Base-by-base conservation (phyloP, 2,888 invertebrate species). In the Drosophila fungiperda region DNA sequence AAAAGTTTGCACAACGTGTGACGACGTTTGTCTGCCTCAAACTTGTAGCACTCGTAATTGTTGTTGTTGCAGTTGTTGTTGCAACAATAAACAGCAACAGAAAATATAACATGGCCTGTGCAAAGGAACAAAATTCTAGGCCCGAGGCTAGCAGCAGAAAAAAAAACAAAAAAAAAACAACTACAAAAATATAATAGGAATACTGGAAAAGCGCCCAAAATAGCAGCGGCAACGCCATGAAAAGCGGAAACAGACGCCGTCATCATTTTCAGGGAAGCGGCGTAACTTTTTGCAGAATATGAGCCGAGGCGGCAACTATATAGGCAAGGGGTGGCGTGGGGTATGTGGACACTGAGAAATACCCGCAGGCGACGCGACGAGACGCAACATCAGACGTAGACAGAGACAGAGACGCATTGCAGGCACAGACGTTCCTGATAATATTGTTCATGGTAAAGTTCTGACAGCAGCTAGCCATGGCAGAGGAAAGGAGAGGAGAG, bases 1-100 rank as follows among this genome's bases (percentile, higher is more conserved):
- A 87, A 86, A 86, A 86, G 86, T 86, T 86, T 86, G 82, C 83
- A 73, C 80, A 87, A 85, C 87, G 86, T 86, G 85, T 74, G 78
- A 66, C 77, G 75, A 83, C 79, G 76, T 81, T 77, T 79, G 82
- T 77, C 77, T 81, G 73, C 55, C 63, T 72, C 77, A 87, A 80
- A 83, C 73, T 78, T 67, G 67, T 64, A 36, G 61, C 54, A 29
- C 63, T 58, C 61, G 72, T 68, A 77, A 72, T 71, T 71, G 78
- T 53, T 64, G 67, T 23, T 62, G 33, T 71, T 71, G 78, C 49
- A 62, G 67, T 23, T 62, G 33, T 61, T 75, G 72, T 68, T 74
- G 73, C 76, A 57, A 67, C 75, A 82, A 73, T 71, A 75, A 84
- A 78, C 74, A 75, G 61, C 35, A 70, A 55, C 74, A 72, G 63